Conservation (phyloP, 2,888 invertebrate species). For the Drosophila tripunctata region DNA sequence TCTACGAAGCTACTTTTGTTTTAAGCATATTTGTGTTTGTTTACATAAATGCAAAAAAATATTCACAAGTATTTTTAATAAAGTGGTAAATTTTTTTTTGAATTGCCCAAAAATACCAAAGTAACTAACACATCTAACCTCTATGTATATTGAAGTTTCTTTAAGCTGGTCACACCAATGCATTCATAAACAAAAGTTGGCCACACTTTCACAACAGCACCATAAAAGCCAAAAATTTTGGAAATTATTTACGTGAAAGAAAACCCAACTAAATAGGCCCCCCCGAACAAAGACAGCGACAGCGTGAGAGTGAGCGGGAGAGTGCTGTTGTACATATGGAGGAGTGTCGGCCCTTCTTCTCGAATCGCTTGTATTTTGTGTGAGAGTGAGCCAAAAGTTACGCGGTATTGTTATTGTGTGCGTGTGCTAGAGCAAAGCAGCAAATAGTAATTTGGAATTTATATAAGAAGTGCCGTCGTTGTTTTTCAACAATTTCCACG, state of each 20-base stretch:
- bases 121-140: too few species aligned
- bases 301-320: too few species aligned
- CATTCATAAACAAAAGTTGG: too few species aligned
- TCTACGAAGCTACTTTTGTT: not conserved
- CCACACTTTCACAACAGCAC: constrained; percentile 48
- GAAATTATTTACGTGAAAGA: constrained; percentile 46
- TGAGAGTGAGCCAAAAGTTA: constrained; percentile 39
- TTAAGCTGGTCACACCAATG: too few species aligned
- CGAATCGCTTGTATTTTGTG: constrained; percentile 28
- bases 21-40: too few species aligned
- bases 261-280: constrained; percentile 19
- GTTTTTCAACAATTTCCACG: constrained; percentile 53
- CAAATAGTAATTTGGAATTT: constrained; percentile 58
- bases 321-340: constrained; percentile 15
- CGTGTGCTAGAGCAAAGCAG: constrained; percentile 30
- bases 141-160: too few species aligned
- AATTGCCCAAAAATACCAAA: too few species aligned
- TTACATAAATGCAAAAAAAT: too few species aligned
- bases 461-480: constrained; percentile 68
- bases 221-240: constrained; percentile 49
- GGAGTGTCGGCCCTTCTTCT: constrained; percentile 19
- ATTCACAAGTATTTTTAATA: too few species aligned
- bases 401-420: constrained; percentile 40
- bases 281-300: too few species aligned
- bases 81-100: too few species aligned